Conservation (phyloP, 2,113 vertebrate species). For the Xenus cinereus region DNA sequence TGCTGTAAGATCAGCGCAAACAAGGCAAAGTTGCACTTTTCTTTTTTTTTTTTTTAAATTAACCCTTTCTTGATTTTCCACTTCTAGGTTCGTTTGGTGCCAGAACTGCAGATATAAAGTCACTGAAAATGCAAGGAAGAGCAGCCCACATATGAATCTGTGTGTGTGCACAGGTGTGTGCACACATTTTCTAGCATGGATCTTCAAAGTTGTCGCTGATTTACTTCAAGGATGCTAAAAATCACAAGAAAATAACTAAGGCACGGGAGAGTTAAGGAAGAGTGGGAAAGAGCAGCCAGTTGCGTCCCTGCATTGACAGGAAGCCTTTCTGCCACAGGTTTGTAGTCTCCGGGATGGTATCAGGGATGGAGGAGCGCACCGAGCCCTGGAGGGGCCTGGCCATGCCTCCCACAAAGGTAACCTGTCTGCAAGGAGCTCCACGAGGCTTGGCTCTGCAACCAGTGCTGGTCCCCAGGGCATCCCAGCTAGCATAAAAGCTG, state of each 20-base stretch:
- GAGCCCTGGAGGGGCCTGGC: background rate
- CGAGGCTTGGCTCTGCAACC: background rate
- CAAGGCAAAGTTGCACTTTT: conserved; percentile 28
- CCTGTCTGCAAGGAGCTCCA: background rate
- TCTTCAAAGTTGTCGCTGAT: background rate
- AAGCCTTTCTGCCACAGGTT: background rate
- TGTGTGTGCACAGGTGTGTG: too few relatives aligned
- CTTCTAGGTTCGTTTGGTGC: background rate
- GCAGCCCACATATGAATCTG: background rate
- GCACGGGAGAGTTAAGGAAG: background rate
- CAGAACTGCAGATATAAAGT: background rate
- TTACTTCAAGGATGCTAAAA: background rate
- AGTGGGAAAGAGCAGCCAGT: background rate
- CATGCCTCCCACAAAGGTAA: background rate
- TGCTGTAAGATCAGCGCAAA: conserved; percentile 57
- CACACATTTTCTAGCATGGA: background rate
- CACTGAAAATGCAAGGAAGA: background rate
- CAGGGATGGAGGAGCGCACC: background rate
- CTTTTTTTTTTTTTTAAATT: conserved; percentile 35
- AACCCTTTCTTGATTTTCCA: conserved; percentile 32
- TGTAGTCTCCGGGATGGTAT: background rate
- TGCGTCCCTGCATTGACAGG: fast-evolving
- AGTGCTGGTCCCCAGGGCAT: too few relatives aligned
- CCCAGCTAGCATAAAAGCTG: background rate
- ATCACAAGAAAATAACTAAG: background rate